Evolutionary conservation across 1,140 invertebrate genomes (phyloP), one percentile per base, ranked within the genome.

Genomic region (Lerema accius): DNA sequence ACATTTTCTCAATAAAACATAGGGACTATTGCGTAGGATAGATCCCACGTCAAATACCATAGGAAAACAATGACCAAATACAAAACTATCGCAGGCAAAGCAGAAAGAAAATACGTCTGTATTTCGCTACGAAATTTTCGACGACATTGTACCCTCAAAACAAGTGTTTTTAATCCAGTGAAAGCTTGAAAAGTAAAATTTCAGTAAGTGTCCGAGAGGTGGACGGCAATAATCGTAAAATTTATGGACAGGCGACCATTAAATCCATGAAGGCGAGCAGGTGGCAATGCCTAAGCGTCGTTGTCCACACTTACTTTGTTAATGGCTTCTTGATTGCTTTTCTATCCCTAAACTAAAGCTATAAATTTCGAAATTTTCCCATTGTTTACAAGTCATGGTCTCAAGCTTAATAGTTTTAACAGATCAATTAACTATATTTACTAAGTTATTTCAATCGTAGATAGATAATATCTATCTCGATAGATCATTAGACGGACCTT

Each of bases 281-380:
- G 77, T 83, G 80, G 56, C 71, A 60, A 63, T 63, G 61, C 68
- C 55, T 50, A 49, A 26, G 65, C 65, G 66, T 61, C 61, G 42
- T 40, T 67, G 75, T 78, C 71, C 63, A 50, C 65, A 58, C 66
- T 73, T 69, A 67, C 67, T 73, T 73, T 83, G 82, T 82, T 86
- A 84, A 86, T 83, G 78, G 65, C 63, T 77, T 84, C 78, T 82
- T 84, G 82, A 87, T 87, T 82, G 74, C 82, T 84, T 77, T 79
- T 76, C 79, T 78, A 80, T 80, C 50, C 73, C 69, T 61, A 68
- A 82, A 83, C 76, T 84, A 74, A 76, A 63, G 55, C 61, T 67
- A 67, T 80, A 72, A 69, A 72, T 82, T 78, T 62, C 55, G 67
- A 76, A 76, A 67, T 71, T 69, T 71, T 68, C 59, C 50, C 53